Conservation (phyloP, 2,113 vertebrate species). For the Cebus imitator region DNA sequence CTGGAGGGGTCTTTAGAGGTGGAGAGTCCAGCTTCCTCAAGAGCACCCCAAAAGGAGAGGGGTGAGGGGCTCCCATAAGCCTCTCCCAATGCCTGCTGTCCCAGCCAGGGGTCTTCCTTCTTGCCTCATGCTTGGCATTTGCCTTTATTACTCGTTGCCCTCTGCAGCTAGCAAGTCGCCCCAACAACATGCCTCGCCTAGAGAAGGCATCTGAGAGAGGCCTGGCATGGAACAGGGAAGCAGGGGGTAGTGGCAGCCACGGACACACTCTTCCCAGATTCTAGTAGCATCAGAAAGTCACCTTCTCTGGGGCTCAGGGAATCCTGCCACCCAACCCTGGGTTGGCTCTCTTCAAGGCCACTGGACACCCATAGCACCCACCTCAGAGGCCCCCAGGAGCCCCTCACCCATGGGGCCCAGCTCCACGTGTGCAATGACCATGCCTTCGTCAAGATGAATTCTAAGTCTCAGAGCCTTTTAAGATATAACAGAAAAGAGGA, state of each 20-base stretch:
- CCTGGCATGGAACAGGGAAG: background rate
- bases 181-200: background rate
- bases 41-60: background rate
- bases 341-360: no score
- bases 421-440: no score
- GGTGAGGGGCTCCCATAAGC: background rate
- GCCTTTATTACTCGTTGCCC: no score
- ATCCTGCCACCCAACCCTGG: accelerated
- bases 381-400: background rate
- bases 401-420: background rate
- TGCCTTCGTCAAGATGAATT: background rate
- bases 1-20: background rate
- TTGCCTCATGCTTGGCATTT: accelerated
- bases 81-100: background rate
- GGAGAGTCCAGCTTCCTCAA: background rate
- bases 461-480: background rate
- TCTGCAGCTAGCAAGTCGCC: background rate
- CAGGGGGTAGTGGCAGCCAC: background rate
- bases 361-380: accelerated
- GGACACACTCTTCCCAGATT: background rate
- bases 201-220: accelerated
- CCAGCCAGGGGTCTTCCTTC: background rate
- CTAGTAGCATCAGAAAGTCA: accelerated
- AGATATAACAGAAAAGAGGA: background rate
- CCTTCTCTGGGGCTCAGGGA: background rate